Percentiles rank a stretch among this genome's conserved stretches.
Conservation (phyloP, 2,113 vertebrate species). For the Serinus canaria region DNA sequence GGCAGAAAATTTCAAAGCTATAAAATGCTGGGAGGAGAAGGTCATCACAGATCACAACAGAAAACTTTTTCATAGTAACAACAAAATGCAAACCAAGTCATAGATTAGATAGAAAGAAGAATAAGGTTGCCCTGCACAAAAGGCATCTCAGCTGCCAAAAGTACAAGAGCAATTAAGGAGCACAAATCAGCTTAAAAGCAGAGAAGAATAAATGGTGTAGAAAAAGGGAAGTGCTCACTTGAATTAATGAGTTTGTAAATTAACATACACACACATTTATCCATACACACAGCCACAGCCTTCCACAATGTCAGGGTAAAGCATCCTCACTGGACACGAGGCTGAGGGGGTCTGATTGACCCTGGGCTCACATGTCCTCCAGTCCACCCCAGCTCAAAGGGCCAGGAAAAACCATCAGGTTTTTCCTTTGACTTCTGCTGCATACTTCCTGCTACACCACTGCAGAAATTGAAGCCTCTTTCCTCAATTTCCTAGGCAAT, state of each 20-base stretch:
- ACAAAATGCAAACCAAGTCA: not conserved
- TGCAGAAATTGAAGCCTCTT: not conserved
- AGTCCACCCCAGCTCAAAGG: not conserved
- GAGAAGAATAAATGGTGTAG: constrained; percentile 25
- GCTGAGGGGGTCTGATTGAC: not conserved
- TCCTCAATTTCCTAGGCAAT: not conserved
- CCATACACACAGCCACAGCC: not conserved
- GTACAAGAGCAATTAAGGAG: constrained; percentile 55
- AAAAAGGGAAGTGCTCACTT: constrained; percentile 22
- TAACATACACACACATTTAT: not conserved
- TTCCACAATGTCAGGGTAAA: fast-evolving
- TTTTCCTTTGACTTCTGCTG: not conserved
- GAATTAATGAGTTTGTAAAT: constrained; percentile 51
- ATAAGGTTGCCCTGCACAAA: constrained; percentile 23
- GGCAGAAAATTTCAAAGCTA: not conserved
- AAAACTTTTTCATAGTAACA: not conserved
- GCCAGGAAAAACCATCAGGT: too few relatives aligned
- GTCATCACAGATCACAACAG: not conserved
- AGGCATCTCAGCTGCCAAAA: constrained; percentile 49
- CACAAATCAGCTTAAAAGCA: constrained; percentile 60
- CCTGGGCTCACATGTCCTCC: fast-evolving
- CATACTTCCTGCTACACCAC: not conserved
- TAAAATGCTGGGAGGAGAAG: not conserved
- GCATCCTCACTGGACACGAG: not conserved
- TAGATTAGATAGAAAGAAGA: not conserved